Base-by-base conservation (phyloP, 2,797 vertebrate genomes). In the Chlorospingus flavigularis region DNA sequence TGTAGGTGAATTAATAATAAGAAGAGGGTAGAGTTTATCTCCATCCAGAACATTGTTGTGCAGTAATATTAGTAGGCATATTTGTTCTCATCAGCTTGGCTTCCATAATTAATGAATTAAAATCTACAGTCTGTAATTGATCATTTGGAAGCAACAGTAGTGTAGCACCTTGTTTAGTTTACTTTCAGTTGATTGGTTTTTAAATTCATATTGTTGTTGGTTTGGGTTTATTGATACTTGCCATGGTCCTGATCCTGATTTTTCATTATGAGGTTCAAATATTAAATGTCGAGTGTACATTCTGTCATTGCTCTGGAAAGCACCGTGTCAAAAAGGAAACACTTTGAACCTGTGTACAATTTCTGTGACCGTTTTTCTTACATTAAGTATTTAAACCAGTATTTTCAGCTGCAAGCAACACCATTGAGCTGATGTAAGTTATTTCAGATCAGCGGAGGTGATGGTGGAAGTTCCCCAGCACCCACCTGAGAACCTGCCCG, bases 1-100 rank as follows among this genome's bases (percentile, higher is more conserved):
- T 62, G 62, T 83, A 89, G 65, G 57, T 89, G 54, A 85, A 91
- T 55, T 66, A 87, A 68, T 95, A 92, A 87, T 43, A 61, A 85
- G 43, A 39, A 78, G 25, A 79, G 63, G 50, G 20, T 70, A 39
- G 39, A 81, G 71, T 88, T 92, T 93, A 28, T 87, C n/a, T 85
- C 48, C 14, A 26, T 82, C 14, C n/a, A 43, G 67, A 79, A 85
- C 26, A 33, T 47, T 87, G 23, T 61, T 91, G 39, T 1, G 4
- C 54, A 48, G 31, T 67, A 77, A 60, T 89, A 91, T 66, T 31
- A 95, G 63, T 35, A 85, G 35, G 37, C 30, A 14, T 82, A 85
- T 93, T 87, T 88, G 10, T 92, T 87, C 48, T 72, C 24, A 31
- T 67, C 68, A 80, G n/a, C 39, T 77, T 57, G 35, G 13, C 16